Evolutionary conservation across 2,797 vertebrate species (phyloP).

Genomic region (Spinus olivaceus): DNA sequence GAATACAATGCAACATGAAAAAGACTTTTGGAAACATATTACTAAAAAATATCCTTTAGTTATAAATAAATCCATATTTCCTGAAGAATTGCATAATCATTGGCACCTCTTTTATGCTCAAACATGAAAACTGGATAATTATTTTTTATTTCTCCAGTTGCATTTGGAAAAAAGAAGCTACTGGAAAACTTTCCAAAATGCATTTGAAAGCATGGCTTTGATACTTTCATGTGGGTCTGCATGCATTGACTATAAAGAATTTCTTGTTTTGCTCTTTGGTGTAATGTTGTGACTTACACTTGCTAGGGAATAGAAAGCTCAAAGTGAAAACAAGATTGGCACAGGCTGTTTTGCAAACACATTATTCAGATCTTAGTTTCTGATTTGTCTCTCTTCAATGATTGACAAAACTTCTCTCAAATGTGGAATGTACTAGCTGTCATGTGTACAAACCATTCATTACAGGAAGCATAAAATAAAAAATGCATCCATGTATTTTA

Average conservation of each 20-base stretch:
- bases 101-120: neutral
- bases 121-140: neutral
- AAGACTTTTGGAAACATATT: neutral
- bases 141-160: neutral
- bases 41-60: neutral
- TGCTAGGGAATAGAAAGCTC: conserved; percentile 1
- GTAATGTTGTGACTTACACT: conserved; percentile 7
- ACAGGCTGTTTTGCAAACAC: neutral
- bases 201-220: neutral
- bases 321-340: neutral
- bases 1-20: neutral
- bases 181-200: neutral
- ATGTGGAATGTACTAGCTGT: neutral
- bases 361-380: neutral
- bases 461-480: neutral
- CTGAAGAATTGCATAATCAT: neutral
- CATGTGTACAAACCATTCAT: neutral
- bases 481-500: neutral
- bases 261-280: neutral
- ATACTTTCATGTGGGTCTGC: neutral
- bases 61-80: neutral
- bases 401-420: neutral
- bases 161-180: neutral
- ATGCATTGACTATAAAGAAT: neutral
- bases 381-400: neutral